Conservation (phyloP, 2,797 vertebrate species). For the Stomatorhinus walkeri region DNA sequence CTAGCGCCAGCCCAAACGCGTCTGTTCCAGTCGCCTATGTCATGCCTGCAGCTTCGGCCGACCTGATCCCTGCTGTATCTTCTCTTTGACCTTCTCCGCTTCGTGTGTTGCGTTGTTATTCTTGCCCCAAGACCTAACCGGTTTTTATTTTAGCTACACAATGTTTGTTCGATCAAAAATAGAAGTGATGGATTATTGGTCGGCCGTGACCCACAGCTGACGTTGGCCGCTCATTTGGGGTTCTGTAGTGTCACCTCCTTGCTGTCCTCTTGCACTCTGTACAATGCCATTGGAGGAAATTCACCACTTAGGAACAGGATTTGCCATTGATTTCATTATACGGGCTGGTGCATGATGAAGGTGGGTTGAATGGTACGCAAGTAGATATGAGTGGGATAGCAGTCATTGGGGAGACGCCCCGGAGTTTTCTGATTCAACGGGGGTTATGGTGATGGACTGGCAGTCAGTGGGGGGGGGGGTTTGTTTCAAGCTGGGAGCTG, state of each 20-base stretch:
- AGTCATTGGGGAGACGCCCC: neutral
- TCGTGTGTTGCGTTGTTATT: neutral
- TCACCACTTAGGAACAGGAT: neutral
- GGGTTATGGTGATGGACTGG: slow-evolving; percentile 38
- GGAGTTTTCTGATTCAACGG: neutral
- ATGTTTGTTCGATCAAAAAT: slow-evolving; percentile 7
- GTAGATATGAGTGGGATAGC: neutral
- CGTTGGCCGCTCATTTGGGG: neutral
- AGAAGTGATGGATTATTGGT: neutral
- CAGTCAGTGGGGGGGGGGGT: slow-evolving; percentile 33
- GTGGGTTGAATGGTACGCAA: neutral
- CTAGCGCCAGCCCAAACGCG: neutral
- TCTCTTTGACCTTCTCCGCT: neutral
- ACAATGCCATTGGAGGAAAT: neutral
- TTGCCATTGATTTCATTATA: neutral
- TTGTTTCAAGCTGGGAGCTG: slow-evolving; percentile 52
- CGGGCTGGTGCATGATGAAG: no score
- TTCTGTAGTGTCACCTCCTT: neutral
- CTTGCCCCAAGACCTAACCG: neutral
- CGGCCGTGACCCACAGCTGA: neutral
- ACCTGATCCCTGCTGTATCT: neutral
- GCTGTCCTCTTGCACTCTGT: neutral
- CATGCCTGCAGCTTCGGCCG: neutral
- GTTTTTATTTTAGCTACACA: neutral
- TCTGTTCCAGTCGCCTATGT: neutral